Evolutionary conservation across 1,140 invertebrate species (phyloP), one percentile per base, ranked within the genome.

Genomic region (Chionoecetes opilio): DNA sequence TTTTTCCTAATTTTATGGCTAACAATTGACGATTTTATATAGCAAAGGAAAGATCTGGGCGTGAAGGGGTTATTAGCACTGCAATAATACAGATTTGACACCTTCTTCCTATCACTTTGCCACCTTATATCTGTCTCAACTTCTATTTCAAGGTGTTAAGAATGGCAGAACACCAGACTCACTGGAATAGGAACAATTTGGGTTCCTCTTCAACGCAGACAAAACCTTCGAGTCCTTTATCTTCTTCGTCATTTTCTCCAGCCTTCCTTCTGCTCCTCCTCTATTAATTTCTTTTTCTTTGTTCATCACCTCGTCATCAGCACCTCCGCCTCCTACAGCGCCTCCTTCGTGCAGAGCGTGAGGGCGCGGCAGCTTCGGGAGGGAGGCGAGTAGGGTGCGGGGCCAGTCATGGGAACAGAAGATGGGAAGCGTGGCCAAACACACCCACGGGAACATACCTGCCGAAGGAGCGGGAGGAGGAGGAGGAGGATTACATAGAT

Each of bases 371-470:
- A 63, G 89, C 37, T 46, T 37, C 8, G 89, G 35, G 63, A 94
- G 29, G 89, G 41, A 3, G 1, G 82, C 63, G 2, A 94, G 88
- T 5, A 94, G 31, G 1, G 88, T 31, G 14, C 93, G 82, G 38
- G 93, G 93, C 93, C 93, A 94, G 29, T 53, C 41, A 31, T 26
- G 17, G 37, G n/a, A 26, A 82, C 93, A 94, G 88, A 94, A 94
- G 26, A 91, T 35, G 35, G 93, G 88, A 46, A 94, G 75, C 0
- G 93, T 94, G 9, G 75, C 93, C 38, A 94, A 29, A 35, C 93
- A 94, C 63, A 94, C 93, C 93, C 93, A 94, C 2, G 89, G 93
- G 35, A 94, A 94, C 93, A 94, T 94, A 8, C 93, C 93, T 93
- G 92, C 14, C 21, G 32, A 86, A 29, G 3, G n/a, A 21, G n/a